Conservation (phyloP, 1,140 invertebrate genomes). For the Onthophagus taurus region DNA sequence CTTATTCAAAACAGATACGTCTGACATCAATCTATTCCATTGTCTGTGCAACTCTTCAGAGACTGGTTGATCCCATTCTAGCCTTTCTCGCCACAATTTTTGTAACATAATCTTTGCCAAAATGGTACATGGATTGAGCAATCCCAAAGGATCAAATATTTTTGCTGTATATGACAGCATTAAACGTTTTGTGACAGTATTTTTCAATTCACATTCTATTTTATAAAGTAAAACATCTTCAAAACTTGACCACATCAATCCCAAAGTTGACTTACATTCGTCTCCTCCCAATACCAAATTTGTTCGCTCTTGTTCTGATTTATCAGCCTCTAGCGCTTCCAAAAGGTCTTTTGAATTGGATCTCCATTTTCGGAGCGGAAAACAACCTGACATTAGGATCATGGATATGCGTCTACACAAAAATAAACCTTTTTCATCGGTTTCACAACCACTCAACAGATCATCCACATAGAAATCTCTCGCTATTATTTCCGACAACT, state of each 20-base stretch:
- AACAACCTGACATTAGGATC: constrained; percentile 3
- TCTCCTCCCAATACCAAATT: neutral
- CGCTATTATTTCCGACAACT: constrained; percentile 14
- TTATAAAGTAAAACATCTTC: constrained; percentile 1
- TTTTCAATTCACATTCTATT: neutral
- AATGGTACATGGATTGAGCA: constrained; percentile 8
- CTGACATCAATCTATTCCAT: neutral
- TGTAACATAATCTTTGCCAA: constrained; percentile 12
- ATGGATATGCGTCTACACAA: constrained; percentile 19
- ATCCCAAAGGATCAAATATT: constrained; percentile 14
- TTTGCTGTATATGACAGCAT: constrained; percentile 10
- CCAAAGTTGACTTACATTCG: constrained; percentile 4
- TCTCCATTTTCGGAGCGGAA: constrained; percentile 1
- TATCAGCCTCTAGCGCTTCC: neutral
- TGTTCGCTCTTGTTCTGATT: constrained; percentile 20
- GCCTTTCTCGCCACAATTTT: constrained; percentile 9
- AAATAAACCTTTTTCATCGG: constrained; percentile 21
- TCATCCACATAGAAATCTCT: constrained; percentile 33
- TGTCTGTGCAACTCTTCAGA: neutral
- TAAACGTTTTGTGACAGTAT: constrained; percentile 7
- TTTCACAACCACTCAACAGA: constrained; percentile 18
- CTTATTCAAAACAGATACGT: constrained; percentile 6
- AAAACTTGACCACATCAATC: constrained; percentile 3
- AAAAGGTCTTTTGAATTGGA: constrained; percentile 3
- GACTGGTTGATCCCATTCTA: constrained; percentile 7